Base-by-base conservation (phyloP, 2,797 vertebrate genomes). In the Anguilla marmorata region DNA sequence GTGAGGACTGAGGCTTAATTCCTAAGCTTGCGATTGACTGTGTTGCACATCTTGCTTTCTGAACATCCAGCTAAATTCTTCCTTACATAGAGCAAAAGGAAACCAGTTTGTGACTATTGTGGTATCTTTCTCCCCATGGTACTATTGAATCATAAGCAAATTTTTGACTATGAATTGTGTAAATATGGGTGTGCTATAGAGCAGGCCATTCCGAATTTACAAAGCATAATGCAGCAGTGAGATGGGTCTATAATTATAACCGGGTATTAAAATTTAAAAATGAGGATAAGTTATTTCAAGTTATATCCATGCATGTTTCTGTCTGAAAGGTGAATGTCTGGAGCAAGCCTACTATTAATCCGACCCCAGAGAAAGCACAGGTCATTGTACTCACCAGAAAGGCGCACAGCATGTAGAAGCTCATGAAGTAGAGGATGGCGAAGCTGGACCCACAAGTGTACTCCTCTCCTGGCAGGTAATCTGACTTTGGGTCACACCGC, bases 351-450 rank as follows among this genome's bases (percentile, higher is more conserved):
- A 45, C 37, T 37, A 80, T 9, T 82, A 24, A 50, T 76, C 14
- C 33, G 16, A 58, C 11, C 24, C 24, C 54, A 7, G 24, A 66
- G 7, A 66, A 8, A 66, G 24, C 24, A 24, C 58, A 21, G 76
- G 76, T 30, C 86, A 79, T 7, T 0, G 27, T 0, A 76, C 95
- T 92, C 95, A 98, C 98, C 96, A 99, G 94, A 93, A 99, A 98
- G 88, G 98, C 98, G 0, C 98, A 99, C 69, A 98, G 95, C 98
- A 98, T 98, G 93, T 99, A 98, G 94, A 98, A 98, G 92, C 97
- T 98, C 95, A 98, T 97, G 92, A 98, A 98, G 87, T 98, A 98
- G 91, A 98, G 97, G 89, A 98, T 96, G 89, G 97, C 97, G 0
- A 99, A 97, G 93, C 95, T 94, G 0, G 98, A 96, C 85, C 98